phyloP scores from a whole-genome alignment of 2,113 vertebrate species.

The Thryonomys swinderianus region DNA sequence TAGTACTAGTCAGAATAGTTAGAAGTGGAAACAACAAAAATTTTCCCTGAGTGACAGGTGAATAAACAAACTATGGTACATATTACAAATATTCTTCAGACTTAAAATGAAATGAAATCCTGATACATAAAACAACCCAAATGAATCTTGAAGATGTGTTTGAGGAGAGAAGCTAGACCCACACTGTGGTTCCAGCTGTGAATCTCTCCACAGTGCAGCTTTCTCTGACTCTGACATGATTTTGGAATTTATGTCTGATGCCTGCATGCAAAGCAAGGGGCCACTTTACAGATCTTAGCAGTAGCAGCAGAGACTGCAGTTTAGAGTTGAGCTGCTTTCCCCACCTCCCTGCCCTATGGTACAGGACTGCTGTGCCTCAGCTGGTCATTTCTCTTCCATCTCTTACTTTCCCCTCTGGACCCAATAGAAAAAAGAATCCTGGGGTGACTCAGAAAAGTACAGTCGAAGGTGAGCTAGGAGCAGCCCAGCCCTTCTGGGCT shows the following conservation, averaged over 20 bases:
- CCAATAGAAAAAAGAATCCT: background rate
- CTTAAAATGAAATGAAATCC: background rate
- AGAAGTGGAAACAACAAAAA: background rate
- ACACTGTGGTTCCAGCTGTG: background rate
- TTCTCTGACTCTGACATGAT: background rate
- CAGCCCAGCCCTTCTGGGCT: background rate
- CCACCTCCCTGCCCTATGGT: accelerated
- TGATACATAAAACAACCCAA: background rate
- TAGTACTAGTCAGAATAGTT: background rate
- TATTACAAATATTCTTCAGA: background rate
- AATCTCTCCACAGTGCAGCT: background rate
- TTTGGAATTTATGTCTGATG: background rate
- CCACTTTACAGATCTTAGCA: background rate
- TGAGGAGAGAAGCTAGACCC: background rate
- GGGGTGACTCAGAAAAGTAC: background rate
- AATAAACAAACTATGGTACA: background rate
- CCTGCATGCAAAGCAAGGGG: background rate
- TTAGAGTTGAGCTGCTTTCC: too few relatives aligned
- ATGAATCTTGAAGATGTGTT: background rate
- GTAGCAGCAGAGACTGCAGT: background rate
- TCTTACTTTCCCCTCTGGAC: background rate
- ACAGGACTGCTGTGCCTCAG: background rate
- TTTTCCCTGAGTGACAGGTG: background rate
- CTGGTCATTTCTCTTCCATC: background rate
- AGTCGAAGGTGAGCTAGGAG: background rate